Evolutionary conservation across 2,888 invertebrate genomes (phyloP).

Genomic region (Falcaria lacertinaria): DNA sequence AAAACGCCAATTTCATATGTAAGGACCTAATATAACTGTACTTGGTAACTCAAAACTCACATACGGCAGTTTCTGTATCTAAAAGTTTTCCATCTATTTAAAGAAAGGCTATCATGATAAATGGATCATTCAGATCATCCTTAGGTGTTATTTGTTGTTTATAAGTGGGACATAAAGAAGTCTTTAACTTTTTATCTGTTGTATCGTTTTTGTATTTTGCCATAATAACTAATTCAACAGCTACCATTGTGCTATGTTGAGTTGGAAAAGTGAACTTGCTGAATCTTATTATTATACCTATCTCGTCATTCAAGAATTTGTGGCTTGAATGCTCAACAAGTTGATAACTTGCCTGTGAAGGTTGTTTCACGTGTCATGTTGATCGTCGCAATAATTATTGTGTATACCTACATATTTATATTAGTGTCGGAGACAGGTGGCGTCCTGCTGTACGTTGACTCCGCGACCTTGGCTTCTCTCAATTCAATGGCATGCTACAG

Average conservation of each 20-base stretch:
- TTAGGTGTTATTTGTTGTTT: not conserved
- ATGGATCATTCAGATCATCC: conserved; percentile 26
- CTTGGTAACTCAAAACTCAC: too few relatives aligned
- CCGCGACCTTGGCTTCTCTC: conserved; percentile 62
- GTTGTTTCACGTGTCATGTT: conserved; percentile 24
- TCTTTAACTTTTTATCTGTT: not conserved
- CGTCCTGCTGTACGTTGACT: conserved; percentile 70
- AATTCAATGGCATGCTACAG: conserved; percentile 61
- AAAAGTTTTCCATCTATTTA: conserved; percentile 12
- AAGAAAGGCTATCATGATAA: conserved; percentile 27
- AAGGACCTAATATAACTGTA: too few relatives aligned
- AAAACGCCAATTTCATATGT: too few relatives aligned
- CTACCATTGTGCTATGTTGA: conserved; percentile 15
- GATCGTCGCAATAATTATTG: conserved; percentile 44
- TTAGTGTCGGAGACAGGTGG: conserved; percentile 63
- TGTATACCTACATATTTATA: conserved; percentile 37
- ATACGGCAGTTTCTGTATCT: too few relatives aligned
- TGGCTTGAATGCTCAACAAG: conserved; percentile 29
- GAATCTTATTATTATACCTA: conserved; percentile 27
- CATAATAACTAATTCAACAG: conserved; percentile 14
- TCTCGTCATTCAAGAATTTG: conserved; percentile 24
- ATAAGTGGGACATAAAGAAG: too few relatives aligned
- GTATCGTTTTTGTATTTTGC: not conserved
- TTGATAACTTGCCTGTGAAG: conserved; percentile 21
- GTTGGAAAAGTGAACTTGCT: conserved; percentile 26